These are phyloP conservation scores for Papilio dardanus DNA, from an alignment of 1,140 invertebrate species.

Conservation along the genomic window DNA sequence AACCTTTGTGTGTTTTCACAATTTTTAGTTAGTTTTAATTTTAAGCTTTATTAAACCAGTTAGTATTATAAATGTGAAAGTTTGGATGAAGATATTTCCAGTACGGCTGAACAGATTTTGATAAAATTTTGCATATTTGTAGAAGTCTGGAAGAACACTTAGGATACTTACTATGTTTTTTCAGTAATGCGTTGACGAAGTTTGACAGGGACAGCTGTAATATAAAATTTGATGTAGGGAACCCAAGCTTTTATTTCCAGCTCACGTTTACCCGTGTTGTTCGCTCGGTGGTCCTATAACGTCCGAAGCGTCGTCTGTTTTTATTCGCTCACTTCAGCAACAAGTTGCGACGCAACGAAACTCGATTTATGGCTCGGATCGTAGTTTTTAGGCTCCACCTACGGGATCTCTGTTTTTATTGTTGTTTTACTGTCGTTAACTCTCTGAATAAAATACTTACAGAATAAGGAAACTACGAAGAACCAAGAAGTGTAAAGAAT, in stretches of 20 bases:
- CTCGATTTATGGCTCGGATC: not conserved
- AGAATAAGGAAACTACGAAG: not conserved
- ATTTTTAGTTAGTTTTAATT: no score
- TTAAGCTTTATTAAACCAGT: no score
- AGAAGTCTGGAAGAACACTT: no score
- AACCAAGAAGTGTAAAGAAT: no score
- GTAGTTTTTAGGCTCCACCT: slow-evolving; percentile 1
- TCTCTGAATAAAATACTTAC: not conserved
- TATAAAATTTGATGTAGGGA: not conserved
- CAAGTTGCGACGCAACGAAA: slow-evolving; percentile 18
- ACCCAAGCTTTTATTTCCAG: not conserved
- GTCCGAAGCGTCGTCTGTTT: slow-evolving; percentile 26
- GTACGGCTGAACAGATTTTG: no score
- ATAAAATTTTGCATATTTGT: no score
- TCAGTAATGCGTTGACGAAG: no score
- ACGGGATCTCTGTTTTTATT: slow-evolving; percentile 7
- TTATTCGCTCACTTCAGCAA: slow-evolving; percentile 29
- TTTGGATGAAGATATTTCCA: no score
- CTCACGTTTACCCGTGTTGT: not conserved
- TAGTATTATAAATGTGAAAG: no score
- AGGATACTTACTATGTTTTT: no score
- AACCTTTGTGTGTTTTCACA: not conserved
- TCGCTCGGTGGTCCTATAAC: slow-evolving; percentile 31
- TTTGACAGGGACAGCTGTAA: no score
- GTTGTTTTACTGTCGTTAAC: not conserved